Conservation (phyloP, 2,888 invertebrate species). For the Cryptops parisi region DNA sequence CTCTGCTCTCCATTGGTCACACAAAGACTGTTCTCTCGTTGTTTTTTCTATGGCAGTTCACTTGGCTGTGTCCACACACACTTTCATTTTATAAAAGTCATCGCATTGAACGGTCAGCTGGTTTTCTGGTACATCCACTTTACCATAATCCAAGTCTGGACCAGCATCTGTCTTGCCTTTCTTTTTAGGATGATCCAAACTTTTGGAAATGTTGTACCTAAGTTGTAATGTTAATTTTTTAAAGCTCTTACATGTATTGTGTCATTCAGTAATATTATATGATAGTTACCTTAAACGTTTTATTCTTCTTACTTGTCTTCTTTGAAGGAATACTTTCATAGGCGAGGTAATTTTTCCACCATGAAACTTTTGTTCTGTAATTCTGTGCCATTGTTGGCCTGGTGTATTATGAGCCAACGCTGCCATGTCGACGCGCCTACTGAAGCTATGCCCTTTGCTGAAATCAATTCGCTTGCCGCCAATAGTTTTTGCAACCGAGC, state of each 20-base stretch:
- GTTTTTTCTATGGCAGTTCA: neutral
- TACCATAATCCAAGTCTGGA: neutral
- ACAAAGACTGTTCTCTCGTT: neutral
- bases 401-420: neutral
- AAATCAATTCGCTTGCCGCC: constrained; percentile 3
- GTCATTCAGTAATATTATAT: neutral
- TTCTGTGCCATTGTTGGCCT: neutral
- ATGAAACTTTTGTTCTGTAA: no score
- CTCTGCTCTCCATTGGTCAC: neutral
- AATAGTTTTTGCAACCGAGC: neutral
- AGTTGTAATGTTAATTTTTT: neutral
- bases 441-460: neutral
- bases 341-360: no score
- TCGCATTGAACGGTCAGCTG: neutral
- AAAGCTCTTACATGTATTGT: neutral
- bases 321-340: no score
- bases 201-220: no score
- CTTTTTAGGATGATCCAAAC: no score
- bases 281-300: no score
- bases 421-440: neutral
- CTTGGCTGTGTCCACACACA: neutral
- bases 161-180: neutral
- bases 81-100: neutral
- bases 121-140: neutral
- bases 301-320: no score